Percentiles rank a stretch among this genome's conserved stretches.
Evolutionary conservation across 2,113 vertebrate species (phyloP).

Genomic region (Mus spicilegus): DNA sequence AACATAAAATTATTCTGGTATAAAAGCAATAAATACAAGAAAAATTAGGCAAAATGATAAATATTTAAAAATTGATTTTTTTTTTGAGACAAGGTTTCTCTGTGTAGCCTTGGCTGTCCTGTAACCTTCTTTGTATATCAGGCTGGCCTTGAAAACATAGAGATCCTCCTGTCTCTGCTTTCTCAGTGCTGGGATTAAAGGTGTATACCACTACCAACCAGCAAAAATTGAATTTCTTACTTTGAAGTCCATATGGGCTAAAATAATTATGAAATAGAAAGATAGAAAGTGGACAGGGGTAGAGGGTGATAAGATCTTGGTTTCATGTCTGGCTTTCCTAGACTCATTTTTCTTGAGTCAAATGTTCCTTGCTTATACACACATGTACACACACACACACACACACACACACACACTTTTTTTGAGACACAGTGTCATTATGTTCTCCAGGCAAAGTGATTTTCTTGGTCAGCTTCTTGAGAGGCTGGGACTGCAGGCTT

Average conservation of each 20-base stretch:
- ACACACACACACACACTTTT: not conserved
- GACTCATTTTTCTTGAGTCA: constrained; percentile 28
- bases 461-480: not conserved
- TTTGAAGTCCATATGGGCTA: not conserved
- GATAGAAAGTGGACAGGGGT: not conserved
- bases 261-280: not conserved
- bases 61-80: constrained; percentile 25
- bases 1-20: constrained; percentile 33
- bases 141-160: not conserved
- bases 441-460: not conserved
- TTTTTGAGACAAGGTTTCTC: not conserved
- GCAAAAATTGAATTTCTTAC: constrained; percentile 41
- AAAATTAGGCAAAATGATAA: constrained; percentile 42
- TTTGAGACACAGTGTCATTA: not conserved
- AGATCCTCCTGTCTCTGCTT: not conserved
- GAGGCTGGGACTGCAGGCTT: not conserved
- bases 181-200: not conserved
- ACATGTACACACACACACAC: not conserved
- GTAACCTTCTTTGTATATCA: not conserved
- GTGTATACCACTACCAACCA: not conserved
- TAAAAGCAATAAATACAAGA: not conserved
- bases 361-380: not conserved
- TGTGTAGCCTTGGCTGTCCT: not conserved
- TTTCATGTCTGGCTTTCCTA: constrained; percentile 11
- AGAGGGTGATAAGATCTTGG: not conserved